Evolutionary conservation across 2,113 vertebrate species (phyloP).

Genomic region (Asarcornis scutulata): DNA sequence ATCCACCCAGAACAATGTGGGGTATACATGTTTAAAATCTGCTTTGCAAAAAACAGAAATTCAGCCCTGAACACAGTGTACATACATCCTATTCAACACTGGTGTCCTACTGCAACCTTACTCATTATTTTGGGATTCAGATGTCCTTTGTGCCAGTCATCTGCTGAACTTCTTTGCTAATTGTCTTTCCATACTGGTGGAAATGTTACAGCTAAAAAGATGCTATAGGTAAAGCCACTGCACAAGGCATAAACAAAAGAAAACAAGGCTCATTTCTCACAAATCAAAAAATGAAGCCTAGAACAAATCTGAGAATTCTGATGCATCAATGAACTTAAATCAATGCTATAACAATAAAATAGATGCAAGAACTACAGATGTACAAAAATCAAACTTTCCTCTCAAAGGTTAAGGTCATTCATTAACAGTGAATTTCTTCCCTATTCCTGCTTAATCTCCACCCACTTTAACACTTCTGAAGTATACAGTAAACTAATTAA

Average conservation of each 20-base stretch:
- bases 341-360: neutral
- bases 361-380: neutral
- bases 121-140: neutral
- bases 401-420: neutral
- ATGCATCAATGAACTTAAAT: neutral
- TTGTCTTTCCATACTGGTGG: neutral
- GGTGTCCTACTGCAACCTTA: neutral
- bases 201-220: neutral
- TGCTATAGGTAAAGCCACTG: neutral
- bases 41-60: neutral
- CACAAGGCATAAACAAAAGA: neutral
- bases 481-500: neutral
- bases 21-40: fast-evolving
- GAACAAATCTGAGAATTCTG: neutral
- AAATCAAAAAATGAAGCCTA: neutral
- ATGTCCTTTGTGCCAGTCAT: too few species aligned
- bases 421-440: neutral
- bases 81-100: fast-evolving
- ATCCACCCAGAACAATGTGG: neutral
- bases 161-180: neutral
- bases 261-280: neutral
- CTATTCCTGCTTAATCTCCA: neutral
- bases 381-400: neutral
- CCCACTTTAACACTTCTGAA: neutral
- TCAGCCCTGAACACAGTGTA: fast-evolving